These are phyloP conservation scores for Drosophila bocki DNA, from an alignment of 1,140 invertebrate species.

Conservation along the genomic window DNA sequence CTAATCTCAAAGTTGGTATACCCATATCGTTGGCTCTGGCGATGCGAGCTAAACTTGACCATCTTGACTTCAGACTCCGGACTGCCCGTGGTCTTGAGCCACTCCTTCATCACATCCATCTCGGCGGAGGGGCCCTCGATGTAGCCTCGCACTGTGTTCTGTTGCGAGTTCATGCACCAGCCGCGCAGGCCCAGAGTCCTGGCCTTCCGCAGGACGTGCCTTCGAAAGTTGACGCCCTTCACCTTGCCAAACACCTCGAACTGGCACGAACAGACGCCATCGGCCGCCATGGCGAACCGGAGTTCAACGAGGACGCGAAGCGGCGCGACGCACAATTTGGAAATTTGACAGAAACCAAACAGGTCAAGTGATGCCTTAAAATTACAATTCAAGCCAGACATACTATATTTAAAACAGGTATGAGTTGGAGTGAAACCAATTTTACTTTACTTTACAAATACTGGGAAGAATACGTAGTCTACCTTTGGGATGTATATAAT, in stretches of 20 bases:
- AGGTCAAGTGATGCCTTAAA: neutral
- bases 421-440: neutral
- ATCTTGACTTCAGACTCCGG: slow-evolving; percentile 36
- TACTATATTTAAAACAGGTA: slow-evolving; percentile 3
- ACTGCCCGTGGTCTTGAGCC: slow-evolving; percentile 64
- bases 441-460: neutral
- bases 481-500: neutral
- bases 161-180: slow-evolving; percentile 62
- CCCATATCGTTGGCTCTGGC: slow-evolving; percentile 37
- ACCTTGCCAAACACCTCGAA: slow-evolving; percentile 68
- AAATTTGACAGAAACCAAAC: slow-evolving; percentile 11
- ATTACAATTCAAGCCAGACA: neutral
- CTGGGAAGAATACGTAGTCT: neutral
- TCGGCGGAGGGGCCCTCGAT: slow-evolving; percentile 58
- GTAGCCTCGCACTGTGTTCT: slow-evolving; percentile 62
- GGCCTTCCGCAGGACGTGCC: slow-evolving; percentile 53
- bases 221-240: slow-evolving; percentile 66
- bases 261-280: slow-evolving; percentile 41
- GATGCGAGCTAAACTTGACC: slow-evolving; percentile 32
- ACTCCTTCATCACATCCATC: slow-evolving; percentile 66
- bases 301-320: neutral
- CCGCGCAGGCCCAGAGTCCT: slow-evolving; percentile 56
- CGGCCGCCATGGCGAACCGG: slow-evolving; percentile 10
- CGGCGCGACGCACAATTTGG: neutral
- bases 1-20: slow-evolving; percentile 60